These are phyloP conservation scores for Lacerta bilineata DNA, from an alignment of 2,797 vertebrate species.

Conservation along the genomic window DNA sequence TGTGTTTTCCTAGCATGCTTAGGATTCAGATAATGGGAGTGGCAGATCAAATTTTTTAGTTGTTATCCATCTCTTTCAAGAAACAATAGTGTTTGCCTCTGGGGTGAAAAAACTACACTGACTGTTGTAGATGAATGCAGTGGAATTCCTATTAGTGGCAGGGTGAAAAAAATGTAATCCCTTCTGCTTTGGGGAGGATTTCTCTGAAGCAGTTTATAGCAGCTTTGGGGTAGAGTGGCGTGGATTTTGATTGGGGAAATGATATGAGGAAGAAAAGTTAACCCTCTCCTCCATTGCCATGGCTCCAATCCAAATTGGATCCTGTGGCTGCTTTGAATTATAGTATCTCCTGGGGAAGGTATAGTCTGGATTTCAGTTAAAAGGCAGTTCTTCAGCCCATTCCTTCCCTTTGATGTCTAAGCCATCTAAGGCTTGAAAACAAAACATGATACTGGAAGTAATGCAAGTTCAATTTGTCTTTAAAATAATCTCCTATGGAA, in stretches of 20 bases:
- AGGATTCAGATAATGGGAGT: neutral
- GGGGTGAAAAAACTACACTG: neutral
- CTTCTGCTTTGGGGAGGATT: neutral
- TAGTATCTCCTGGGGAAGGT: neutral
- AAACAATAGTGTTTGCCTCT: too few species aligned
- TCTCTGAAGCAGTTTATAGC: neutral
- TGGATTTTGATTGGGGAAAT: neutral
- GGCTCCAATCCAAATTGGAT: neutral
- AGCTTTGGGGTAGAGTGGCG: neutral
- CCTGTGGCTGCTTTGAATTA: neutral
- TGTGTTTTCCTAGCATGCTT: neutral
- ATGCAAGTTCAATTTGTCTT: neutral
- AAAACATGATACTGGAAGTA: neutral
- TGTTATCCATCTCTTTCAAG: too few species aligned
- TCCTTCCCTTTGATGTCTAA: constrained; percentile 41
- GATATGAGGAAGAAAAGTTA: neutral
- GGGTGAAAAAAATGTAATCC: constrained; percentile 28
- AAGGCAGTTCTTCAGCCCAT: neutral
- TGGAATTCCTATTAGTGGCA: constrained; percentile 5
- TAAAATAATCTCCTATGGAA: constrained; percentile 37
- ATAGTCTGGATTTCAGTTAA: constrained; percentile 28
- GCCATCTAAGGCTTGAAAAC: neutral
- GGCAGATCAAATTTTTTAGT: neutral
- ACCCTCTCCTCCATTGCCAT: neutral
- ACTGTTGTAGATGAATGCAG: constrained; percentile 23